Base-by-base conservation (phyloP, 2,888 invertebrate species). In the Cantharis rufa region DNA sequence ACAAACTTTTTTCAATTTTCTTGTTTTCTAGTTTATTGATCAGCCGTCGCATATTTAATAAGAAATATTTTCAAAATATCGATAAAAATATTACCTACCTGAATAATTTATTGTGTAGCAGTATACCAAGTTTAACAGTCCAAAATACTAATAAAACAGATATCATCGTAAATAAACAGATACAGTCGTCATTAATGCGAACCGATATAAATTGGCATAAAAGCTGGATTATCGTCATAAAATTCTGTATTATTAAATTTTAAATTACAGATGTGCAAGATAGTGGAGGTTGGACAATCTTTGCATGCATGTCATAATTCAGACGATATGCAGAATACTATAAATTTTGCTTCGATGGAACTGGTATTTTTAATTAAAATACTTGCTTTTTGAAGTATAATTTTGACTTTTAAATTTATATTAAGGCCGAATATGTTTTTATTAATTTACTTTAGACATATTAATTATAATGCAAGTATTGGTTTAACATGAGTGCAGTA, bases 241-340 rank as follows among this genome's bases (percentile, higher is more conserved):
- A 75, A 71, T 75, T 75, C 66, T 75, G 75, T 75, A 75, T 75
- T 75, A 75, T 75, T 75, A 75, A 75, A 75, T 75, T 71, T 48
- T 75, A 71, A 75, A 71, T 75, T 71, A 71, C 75, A 75, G 75
- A 75, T 75, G 74, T 74, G 69, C 71, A 75, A 68, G 75, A 75
- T 70, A 75, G 75, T 74, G 74, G 71, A 71, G 75, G 75, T 15
- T 27, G 75, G 61, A 71, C 75, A 71, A 71, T 75, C 71, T 71
- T 70, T 32, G 62, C 71, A 71, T 71, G 75, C 68, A 74, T 63
- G 24, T 69, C 70, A 66, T 75, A 75, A 75, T 69, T 75, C 75
- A 75, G 70, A 71, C 48, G 75, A 69, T 69, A 69, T 64, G 18
- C 69, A 66, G 66, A 75, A 75, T 70, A 70, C 28, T 66, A 75